Conservation (phyloP, 2,797 vertebrate species). For the Craterocephalus amniculus region DNA sequence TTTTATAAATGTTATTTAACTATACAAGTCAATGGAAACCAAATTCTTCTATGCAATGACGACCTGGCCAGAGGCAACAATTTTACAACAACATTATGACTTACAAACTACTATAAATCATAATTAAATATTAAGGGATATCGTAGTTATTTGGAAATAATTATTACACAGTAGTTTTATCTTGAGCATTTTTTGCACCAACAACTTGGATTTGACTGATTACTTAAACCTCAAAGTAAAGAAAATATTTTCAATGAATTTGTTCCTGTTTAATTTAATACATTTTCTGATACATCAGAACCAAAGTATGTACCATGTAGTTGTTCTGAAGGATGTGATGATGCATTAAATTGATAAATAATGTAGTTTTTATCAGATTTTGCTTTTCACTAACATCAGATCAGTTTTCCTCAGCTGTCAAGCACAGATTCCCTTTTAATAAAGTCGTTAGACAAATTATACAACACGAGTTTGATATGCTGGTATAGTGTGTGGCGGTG, state of each 20-base stretch:
- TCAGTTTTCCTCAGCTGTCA: not conserved
- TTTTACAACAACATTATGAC: too few species aligned
- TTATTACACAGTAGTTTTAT: too few species aligned
- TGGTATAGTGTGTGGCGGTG: not conserved
- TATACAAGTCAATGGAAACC: too few species aligned
- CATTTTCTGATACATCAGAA: not conserved
- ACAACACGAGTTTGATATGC: not conserved
- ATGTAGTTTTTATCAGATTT: not conserved
- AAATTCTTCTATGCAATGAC: too few species aligned
- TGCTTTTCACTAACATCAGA: not conserved
- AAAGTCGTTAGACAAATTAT: conserved; percentile 2
- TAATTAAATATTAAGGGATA: too few species aligned
- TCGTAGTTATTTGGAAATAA: too few species aligned
- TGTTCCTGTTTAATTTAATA: not conserved
- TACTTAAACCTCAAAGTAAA: not conserved
- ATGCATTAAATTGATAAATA: not conserved
- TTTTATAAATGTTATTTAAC: too few species aligned
- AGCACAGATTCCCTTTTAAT: not conserved
- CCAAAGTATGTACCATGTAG: not conserved
- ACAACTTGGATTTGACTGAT: too few species aligned
- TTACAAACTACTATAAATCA: too few species aligned
- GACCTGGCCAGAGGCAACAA: too few species aligned
- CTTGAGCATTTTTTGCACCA: too few species aligned
- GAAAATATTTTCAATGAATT: not conserved
- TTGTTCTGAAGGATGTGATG: not conserved